phyloP scores from a whole-genome alignment of 1,140 invertebrate species.

The Drosophila pachea region DNA sequence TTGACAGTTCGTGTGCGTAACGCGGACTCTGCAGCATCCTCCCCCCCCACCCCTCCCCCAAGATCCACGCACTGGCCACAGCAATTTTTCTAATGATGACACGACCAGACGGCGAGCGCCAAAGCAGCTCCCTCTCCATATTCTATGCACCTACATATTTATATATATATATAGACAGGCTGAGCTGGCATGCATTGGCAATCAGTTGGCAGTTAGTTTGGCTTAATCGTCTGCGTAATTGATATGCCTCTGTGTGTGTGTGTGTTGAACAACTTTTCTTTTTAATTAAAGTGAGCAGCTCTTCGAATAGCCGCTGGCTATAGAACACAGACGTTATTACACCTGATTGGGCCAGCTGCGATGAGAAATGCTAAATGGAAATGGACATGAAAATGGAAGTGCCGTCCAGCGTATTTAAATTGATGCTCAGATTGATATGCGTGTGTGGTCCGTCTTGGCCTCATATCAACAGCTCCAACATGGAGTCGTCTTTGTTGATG shows the following conservation, averaged over 20 bases:
- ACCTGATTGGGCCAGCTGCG: constrained; percentile 21
- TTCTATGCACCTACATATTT: no score
- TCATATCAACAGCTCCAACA: no score
- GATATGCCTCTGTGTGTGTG: constrained; percentile 54
- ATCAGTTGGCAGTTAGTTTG: constrained; percentile 76
- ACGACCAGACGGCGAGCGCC: constrained; percentile 27
- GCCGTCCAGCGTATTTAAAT: constrained; percentile 36
- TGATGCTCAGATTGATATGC: constrained; percentile 54
- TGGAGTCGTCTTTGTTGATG: no score
- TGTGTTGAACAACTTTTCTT: constrained; percentile 37
- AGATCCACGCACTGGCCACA: neutral
- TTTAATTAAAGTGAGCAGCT: constrained; percentile 71
- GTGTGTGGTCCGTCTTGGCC: constrained; percentile 43
- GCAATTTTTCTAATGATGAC: constrained; percentile 71
- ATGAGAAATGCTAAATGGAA: constrained; percentile 55
- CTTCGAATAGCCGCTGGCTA: constrained; percentile 49
- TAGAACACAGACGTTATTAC: constrained; percentile 73
- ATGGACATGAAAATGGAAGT: constrained; percentile 57
- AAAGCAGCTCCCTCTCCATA: neutral
- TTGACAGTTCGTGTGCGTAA: constrained; percentile 76
- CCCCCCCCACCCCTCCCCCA: no score
- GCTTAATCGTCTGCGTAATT: constrained; percentile 73
- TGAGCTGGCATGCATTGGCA: constrained; percentile 60
- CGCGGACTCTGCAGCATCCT: constrained; percentile 35
- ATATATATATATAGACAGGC: neutral